Conservation (phyloP, 2,888 invertebrate species). For the Creontiades dilutus region DNA sequence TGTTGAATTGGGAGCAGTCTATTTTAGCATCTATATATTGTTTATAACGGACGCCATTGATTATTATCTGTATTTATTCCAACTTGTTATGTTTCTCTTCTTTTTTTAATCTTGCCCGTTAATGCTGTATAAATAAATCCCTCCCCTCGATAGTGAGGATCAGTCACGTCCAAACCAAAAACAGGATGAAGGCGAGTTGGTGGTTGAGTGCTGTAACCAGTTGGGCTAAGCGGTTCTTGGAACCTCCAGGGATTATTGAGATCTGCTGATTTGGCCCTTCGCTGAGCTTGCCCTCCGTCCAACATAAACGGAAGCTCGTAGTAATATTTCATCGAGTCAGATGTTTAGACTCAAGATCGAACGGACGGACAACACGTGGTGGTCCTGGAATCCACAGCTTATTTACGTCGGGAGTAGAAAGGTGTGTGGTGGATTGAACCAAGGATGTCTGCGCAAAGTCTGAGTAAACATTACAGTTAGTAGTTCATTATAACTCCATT, state of each 20-base stretch:
- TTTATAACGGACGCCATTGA: too few species aligned
- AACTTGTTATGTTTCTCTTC: too few species aligned
- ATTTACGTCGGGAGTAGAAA: neutral
- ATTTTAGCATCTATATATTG: too few species aligned
- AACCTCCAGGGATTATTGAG: neutral
- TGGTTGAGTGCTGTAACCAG: neutral
- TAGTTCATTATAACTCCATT: too few species aligned
- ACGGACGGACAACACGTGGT: constrained; percentile 15
- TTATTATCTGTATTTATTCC: too few species aligned
- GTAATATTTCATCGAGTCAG: constrained; percentile 27
- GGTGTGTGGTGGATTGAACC: neutral
- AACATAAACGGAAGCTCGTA: constrained; percentile 27
- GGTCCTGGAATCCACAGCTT: neutral
- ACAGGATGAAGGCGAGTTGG: too few species aligned
- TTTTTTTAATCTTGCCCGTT: too few species aligned
- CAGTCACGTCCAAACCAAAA: too few species aligned
- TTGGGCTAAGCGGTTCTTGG: neutral
- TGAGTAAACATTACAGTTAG: too few species aligned
- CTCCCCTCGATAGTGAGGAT: too few species aligned
- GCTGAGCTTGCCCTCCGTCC: neutral
- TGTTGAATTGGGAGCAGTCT: too few species aligned
- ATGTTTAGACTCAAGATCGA: constrained; percentile 3
- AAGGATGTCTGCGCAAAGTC: neutral
- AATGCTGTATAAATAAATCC: too few species aligned
- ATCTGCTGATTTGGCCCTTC: neutral